Evolutionary conservation across 2,888 invertebrate species (phyloP).

Genomic region (Coelopa pilipes): DNA sequence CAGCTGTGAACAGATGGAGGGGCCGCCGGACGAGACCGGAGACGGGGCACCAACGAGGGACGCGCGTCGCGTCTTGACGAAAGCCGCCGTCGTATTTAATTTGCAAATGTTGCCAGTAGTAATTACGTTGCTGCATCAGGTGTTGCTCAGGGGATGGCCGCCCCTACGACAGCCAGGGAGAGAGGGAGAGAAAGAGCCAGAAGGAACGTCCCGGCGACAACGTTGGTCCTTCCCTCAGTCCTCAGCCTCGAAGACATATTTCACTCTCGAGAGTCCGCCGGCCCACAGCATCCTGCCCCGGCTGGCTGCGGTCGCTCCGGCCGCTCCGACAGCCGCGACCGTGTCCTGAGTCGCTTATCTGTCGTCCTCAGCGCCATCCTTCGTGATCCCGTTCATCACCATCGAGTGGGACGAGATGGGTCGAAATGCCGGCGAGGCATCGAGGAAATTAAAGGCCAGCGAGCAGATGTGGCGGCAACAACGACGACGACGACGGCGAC

Average conservation of each 20-base stretch:
- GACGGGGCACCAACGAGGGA: neutral
- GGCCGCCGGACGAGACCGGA: neutral
- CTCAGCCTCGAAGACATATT: neutral
- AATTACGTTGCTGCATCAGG: slow-evolving; percentile 1
- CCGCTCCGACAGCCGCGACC: no score
- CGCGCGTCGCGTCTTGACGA: neutral
- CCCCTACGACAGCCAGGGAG: neutral
- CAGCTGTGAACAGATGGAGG: neutral
- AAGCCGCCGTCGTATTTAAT: slow-evolving; percentile 5
- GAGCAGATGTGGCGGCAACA: neutral
- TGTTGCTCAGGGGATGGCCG: neutral
- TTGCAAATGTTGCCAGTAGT: slow-evolving; percentile 6
- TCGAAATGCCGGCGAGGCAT: no score
- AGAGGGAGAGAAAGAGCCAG: neutral
- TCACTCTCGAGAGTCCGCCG: neutral
- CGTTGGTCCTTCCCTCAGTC: neutral
- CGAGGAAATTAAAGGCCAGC: neutral
- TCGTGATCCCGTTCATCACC: no score
- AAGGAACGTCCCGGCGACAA: neutral
- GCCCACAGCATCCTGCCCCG: neutral
- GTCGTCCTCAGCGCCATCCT: neutral
- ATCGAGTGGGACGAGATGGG: no score
- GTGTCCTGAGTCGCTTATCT: no score
- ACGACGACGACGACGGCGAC: neutral
- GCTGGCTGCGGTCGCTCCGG: no score